phyloP scores from a whole-genome alignment of 2,888 invertebrate genomes.

The Prosapia bicincta region DNA sequence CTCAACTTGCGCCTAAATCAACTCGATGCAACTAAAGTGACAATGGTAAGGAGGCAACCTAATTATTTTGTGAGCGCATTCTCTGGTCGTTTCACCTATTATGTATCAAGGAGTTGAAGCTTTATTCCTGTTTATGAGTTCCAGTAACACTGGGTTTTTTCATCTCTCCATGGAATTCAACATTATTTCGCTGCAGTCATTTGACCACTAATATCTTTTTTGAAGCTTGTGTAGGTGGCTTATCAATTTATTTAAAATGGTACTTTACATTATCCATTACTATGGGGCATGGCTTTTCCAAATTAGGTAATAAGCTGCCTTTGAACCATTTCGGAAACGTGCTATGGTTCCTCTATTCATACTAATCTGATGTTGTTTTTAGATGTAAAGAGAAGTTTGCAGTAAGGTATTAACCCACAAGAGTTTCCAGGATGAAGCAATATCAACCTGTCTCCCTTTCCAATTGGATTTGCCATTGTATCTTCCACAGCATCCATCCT shows the following conservation, averaged over 20 bases:
- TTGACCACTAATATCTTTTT: too few species aligned
- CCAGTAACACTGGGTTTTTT: neutral
- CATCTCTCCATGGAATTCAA: neutral
- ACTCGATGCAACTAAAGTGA: neutral
- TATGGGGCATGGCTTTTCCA: too few species aligned
- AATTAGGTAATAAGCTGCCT: too few species aligned
- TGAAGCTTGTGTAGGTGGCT: too few species aligned
- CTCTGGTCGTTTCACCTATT: neutral
- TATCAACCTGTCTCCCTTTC: too few species aligned
- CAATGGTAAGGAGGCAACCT: neutral
- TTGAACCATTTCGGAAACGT: too few species aligned
- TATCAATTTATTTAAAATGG: too few species aligned
- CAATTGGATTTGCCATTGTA: too few species aligned
- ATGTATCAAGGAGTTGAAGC: neutral
- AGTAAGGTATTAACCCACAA: neutral
- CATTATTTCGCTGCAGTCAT: too few species aligned
- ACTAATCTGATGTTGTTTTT: neutral
- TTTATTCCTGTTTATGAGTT: neutral
- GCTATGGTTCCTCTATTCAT: conserved; percentile 3
- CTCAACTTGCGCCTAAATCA: neutral
- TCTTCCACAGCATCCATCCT: too few species aligned
- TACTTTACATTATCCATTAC: too few species aligned
- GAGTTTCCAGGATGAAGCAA: too few species aligned
- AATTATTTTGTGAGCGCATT: neutral
- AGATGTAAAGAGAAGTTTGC: neutral